A percentile compares a stretch with the other conserved stretches of the same genome.
Conservation (phyloP, 2,888 invertebrate genomes). For the Temnothorax rugatulus region DNA sequence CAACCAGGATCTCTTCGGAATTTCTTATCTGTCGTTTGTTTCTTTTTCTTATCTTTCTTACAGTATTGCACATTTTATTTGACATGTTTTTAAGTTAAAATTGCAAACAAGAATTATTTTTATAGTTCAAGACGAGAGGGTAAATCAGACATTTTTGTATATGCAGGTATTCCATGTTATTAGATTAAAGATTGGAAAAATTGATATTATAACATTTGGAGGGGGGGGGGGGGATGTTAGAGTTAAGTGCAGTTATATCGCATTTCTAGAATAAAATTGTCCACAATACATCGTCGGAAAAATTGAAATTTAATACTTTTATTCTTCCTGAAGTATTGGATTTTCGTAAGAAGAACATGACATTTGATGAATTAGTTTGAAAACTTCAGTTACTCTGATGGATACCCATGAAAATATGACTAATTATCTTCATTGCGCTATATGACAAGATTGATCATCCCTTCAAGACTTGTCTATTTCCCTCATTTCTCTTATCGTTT, state of each 20-base stretch:
- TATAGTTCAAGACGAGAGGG: not conserved
- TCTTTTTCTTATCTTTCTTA: not conserved
- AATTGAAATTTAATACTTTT: slow-evolving; percentile 15
- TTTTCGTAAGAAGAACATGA: not conserved
- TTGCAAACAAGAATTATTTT: not conserved
- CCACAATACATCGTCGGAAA: not conserved
- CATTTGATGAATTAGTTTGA: slow-evolving; percentile 43
- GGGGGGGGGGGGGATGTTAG: not conserved
- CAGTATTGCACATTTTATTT: not conserved
- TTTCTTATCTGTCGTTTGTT: not conserved
- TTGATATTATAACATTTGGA: not conserved
- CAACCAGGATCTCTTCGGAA: not conserved
- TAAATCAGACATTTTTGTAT: not conserved
- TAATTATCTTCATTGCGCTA: slow-evolving; percentile 49
- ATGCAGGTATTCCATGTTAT: not conserved
- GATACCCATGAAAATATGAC: slow-evolving; percentile 58
- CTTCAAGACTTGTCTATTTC: not conserved
- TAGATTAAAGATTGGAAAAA: not conserved
- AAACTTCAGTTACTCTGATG: slow-evolving; percentile 32
- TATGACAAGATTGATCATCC: slow-evolving; percentile 58
- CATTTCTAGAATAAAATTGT: slow-evolving; percentile 4
- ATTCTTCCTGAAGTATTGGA: not conserved
- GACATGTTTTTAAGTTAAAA: not conserved
- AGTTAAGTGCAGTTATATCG: not conserved
- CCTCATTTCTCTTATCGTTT: not conserved